Conservation (phyloP, 2,113 vertebrate genomes). For the Hippolais icterina region DNA sequence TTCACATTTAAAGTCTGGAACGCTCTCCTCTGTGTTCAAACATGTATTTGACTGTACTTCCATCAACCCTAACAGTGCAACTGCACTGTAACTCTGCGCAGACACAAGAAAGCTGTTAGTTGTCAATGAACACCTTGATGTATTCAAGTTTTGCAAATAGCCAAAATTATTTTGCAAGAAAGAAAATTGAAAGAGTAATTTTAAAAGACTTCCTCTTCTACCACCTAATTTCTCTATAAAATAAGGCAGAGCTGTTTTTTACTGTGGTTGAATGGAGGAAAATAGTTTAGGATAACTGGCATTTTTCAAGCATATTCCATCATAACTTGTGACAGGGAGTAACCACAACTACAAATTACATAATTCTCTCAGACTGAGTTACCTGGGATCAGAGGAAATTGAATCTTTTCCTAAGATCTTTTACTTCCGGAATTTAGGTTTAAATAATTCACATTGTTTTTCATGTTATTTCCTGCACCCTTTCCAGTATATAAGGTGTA, state of each 20-base stretch:
- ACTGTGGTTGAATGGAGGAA: constrained; percentile 19
- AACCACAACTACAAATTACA: constrained; percentile 69
- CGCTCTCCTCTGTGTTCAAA: constrained; percentile 26
- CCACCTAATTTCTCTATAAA: constrained; percentile 41
- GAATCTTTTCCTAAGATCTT: background rate
- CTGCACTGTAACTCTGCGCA: constrained; percentile 48
- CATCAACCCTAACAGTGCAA: constrained; percentile 41
- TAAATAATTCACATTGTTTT: background rate
- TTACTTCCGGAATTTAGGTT: background rate
- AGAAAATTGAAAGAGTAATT: background rate
- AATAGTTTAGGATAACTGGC: constrained; percentile 11
- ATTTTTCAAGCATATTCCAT: constrained; percentile 58
- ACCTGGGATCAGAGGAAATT: background rate
- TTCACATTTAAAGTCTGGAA: constrained; percentile 70
- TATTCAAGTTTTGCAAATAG: constrained; percentile 43
- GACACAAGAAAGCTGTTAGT: constrained; percentile 69
- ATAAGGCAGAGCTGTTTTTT: constrained; percentile 51
- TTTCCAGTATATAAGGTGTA: background rate
- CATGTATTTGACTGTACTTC: constrained; percentile 67
- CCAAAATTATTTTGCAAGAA: constrained; percentile 23
- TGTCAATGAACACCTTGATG: constrained; percentile 71
- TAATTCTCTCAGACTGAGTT: constrained; percentile 36
- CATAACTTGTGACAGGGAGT: constrained; percentile 32
- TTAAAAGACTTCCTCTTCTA: constrained; percentile 17
- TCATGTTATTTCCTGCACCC: background rate